Conservation (phyloP, 2,797 vertebrate species). For the Menidia menidia region DNA sequence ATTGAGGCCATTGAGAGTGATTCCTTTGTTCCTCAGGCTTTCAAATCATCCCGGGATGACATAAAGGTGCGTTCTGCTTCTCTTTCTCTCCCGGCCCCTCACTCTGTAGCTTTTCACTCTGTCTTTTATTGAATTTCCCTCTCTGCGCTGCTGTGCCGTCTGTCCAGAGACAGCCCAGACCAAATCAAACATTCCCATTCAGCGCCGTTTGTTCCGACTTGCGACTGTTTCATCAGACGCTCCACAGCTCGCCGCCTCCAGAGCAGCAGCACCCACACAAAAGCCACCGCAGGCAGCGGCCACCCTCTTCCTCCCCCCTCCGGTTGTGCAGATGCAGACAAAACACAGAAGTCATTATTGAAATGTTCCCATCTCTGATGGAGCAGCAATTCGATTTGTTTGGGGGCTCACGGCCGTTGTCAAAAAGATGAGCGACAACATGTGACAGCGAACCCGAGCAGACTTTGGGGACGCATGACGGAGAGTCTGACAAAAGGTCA, state of each 20-base stretch:
- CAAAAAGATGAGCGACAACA: slow-evolving; percentile 58
- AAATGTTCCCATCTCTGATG: slow-evolving; percentile 72
- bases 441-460: slow-evolving; percentile 49
- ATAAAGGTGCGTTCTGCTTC: slow-evolving; percentile 88
- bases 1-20: slow-evolving; percentile 98
- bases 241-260: slow-evolving; percentile 62
- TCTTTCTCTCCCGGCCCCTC: slow-evolving; percentile 66
- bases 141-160: slow-evolving; percentile 63
- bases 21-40: slow-evolving; percentile 95
- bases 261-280: slow-evolving; percentile 70
- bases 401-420: slow-evolving; percentile 64
- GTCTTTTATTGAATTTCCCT: slow-evolving; percentile 82
- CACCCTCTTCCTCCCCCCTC: slow-evolving; percentile 37
- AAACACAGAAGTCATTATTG: slow-evolving; percentile 80
- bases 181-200: slow-evolving; percentile 85
- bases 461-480: slow-evolving; percentile 33
- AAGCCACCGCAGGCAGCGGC: slow-evolving; percentile 67
- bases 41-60: slow-evolving; percentile 94
- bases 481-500: slow-evolving; percentile 56
- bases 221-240: slow-evolving; percentile 70
- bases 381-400: slow-evolving; percentile 75
- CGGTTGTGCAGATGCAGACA: slow-evolving; percentile 68
- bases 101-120: slow-evolving; percentile 74
- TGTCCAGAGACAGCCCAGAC: slow-evolving; percentile 80
- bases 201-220: slow-evolving; percentile 72